Percentiles rank a stretch among this genome's conserved stretches.
phyloP scores from a whole-genome alignment of 2,888 invertebrate genomes.

The Punctoribates punctum region DNA sequence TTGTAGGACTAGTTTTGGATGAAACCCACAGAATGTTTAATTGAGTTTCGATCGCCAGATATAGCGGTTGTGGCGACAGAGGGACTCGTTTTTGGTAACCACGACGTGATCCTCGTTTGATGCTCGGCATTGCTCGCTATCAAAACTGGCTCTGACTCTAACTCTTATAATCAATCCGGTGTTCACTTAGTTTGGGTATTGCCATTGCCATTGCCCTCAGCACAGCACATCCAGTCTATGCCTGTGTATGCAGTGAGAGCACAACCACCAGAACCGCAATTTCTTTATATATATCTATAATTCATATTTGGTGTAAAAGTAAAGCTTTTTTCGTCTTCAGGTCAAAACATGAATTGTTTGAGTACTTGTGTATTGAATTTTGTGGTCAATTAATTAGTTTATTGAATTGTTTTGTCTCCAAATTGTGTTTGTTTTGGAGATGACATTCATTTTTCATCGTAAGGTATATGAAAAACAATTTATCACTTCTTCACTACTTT shows the following conservation, averaged over 20 bases:
- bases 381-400: not conserved
- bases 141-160: conserved; percentile 31
- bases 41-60: not conserved
- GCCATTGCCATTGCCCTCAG: conserved; percentile 33
- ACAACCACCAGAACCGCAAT: not conserved
- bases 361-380: not conserved
- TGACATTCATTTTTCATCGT: conserved; percentile 3
- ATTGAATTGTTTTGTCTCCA: not conserved
- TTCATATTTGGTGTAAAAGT: not conserved
- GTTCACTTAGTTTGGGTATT: conserved; percentile 6
- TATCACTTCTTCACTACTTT: not conserved
- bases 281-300: not conserved
- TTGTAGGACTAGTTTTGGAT: not conserved
- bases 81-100: conserved; percentile 23
- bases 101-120: not conserved
- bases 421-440: not conserved
- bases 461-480: conserved; percentile 16
- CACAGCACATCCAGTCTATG: not conserved
- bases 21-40: not conserved
- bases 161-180: conserved; percentile 30
- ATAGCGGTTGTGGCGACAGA: conserved; percentile 22
- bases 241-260: not conserved
- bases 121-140: not conserved
- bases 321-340: not conserved
- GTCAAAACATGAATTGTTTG: not conserved